Percentiles rank a stretch among this genome's conserved stretches.
These are phyloP conservation scores for Heliocidaris tuberculata DNA, from an alignment of 35 echinoderm and acorn worm genomes.

Conservation along the genomic window DNA sequence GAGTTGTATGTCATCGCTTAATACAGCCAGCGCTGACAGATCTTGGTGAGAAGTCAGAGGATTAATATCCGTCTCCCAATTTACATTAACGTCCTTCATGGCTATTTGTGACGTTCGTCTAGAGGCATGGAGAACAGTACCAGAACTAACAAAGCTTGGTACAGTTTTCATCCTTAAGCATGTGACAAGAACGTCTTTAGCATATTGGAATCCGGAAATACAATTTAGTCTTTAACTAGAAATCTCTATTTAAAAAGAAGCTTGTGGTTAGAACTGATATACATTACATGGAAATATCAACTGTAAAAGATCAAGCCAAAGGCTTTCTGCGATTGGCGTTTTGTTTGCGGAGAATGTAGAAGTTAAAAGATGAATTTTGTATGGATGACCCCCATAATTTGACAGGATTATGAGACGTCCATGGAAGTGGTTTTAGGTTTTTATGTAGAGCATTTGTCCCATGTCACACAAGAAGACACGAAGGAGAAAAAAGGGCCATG, in stretches of 20 bases:
- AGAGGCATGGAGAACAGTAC: neutral
- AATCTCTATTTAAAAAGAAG: no score
- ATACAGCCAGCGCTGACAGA: neutral
- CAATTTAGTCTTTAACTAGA: no score
- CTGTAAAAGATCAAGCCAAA: no score
- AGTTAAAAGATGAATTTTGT: no score
- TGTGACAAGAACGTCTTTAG: neutral
- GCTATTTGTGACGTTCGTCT: neutral
- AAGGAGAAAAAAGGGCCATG: neutral
- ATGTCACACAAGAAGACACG: neutral
- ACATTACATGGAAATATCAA: no score
- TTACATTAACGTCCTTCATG: neutral
- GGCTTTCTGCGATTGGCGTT: no score
- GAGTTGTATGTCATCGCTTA: neutral
- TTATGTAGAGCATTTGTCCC: neutral
- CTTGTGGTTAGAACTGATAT: no score
- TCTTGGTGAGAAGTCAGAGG: neutral
- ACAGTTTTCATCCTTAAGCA: neutral
- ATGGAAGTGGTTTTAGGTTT: neutral
- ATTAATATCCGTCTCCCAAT: neutral
- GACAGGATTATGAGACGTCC: neutral
- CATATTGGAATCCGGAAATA: no score
- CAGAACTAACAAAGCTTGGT: neutral
- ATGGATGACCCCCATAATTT: neutral
- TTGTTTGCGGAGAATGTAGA: no score